Percentiles rank a stretch among this genome's conserved stretches.
Evolutionary conservation across 1,140 invertebrate species (phyloP).

Genomic region (Papilio xuthus): DNA sequence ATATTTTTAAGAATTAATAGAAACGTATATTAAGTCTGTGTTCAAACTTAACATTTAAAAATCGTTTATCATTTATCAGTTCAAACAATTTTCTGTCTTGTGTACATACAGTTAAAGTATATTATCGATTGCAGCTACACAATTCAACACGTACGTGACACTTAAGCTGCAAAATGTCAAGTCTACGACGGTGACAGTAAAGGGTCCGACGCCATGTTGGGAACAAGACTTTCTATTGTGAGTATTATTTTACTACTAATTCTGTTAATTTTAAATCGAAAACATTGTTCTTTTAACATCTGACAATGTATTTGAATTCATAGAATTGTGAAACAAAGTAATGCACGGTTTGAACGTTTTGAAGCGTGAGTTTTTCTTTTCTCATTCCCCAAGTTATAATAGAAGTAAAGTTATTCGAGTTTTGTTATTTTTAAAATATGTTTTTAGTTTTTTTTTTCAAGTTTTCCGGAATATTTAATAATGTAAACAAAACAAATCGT

Average conservation of each 20-base stretch:
- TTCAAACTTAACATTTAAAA: background rate
- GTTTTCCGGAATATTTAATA: no score
- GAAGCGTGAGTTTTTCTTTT: no score
- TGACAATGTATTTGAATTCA: background rate
- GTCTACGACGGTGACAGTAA: constrained; percentile 97
- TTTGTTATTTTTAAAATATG: no score
- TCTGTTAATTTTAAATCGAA: background rate
- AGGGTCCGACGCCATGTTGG: constrained; percentile 97
- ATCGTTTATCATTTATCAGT: background rate
- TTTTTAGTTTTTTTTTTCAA: no score
- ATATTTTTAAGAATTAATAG: no score
- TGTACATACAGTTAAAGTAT: constrained; percentile 39
- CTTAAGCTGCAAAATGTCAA: constrained; percentile 99
- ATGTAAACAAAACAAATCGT: no score
- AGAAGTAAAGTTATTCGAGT: no score
- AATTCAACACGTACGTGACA: constrained; percentile 96
- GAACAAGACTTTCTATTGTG: constrained; percentile 99
- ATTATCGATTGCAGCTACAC: constrained; percentile 83
- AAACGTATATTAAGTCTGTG: background rate
- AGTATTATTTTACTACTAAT: constrained; percentile 82
- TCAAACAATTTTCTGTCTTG: constrained; percentile 23
- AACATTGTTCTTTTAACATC: background rate
- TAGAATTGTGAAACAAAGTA: no score
- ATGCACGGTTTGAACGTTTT: background rate
- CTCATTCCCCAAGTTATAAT: no score